Evolutionary conservation across 2,888 invertebrate species (phyloP), one percentile per base, ranked within the genome.

Genomic region (Drosophila subquinaria): DNA sequence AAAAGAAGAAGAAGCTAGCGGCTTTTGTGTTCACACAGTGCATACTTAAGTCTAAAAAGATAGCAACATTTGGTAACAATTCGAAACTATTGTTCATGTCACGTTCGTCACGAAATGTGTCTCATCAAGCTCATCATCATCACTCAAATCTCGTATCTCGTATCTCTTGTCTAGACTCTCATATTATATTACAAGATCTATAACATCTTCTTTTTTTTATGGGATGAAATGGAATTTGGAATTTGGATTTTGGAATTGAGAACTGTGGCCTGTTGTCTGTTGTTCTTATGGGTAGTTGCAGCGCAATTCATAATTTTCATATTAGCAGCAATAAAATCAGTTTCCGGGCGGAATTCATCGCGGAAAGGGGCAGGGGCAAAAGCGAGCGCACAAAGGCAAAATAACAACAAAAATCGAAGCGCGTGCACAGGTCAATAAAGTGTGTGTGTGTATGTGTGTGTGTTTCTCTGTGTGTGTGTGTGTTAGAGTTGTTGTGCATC

Each of bases 331-430:
- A 84, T 89, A 81, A 89, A 89, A 81, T 35, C 61, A 59, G 59
- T 52, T 65, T 53, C 38, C 42, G 15, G 17, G 8, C 36, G 36
- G 45, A 51, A 23, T 27, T n/a, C 3, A 23, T 3, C 47, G 8
- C 20, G 5, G 6, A 15, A 33, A 11, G 20, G 11, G 9, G n/a
- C 10, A 2, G 10, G 15, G 45, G 43, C 42, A 15, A 15, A 17
- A n/a, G 15, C 40, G 27, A 27, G 40, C 53, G 36, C 53, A 63
- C 47, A 69, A 89, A 76, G 69, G 69, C 64, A 59, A 68, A 76
- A 81, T 69, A 81, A 87, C 73, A 81, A 76, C 27, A 27, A 76
- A 85, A 89, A 85, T 88, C 85, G 82, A 84, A 89, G 71, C 79
- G 65, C 56, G 45, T 84, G 76, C 69, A 79, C 74, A 85, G 82